These are phyloP conservation scores for Tiaroga cobitis DNA, from an alignment of 2,797 vertebrate genomes.

Conservation along the genomic window DNA sequence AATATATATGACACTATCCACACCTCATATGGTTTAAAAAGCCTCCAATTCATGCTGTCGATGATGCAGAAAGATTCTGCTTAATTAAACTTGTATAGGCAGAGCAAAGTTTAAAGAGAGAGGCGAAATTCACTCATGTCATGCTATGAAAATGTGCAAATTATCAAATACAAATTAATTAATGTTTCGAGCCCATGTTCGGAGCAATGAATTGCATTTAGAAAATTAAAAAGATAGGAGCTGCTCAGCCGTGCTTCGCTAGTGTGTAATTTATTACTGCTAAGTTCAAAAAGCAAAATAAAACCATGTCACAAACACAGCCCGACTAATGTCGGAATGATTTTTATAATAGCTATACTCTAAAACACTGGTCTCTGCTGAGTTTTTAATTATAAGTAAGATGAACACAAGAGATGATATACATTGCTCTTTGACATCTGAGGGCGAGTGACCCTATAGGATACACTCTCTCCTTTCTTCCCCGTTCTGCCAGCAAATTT, in stretches of 20 bases:
- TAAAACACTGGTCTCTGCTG: conserved; percentile 59
- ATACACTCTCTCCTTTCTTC: conserved; percentile 37
- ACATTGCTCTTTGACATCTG: conserved; percentile 44
- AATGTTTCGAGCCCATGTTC: conserved; percentile 75
- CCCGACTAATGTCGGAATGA: conserved; percentile 63
- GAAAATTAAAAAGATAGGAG: conserved; percentile 81
- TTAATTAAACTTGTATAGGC: conserved; percentile 81
- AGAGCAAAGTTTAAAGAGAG: conserved; percentile 75
- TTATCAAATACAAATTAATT: conserved; percentile 84
- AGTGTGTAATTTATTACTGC: conserved; percentile 70
- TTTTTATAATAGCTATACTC: conserved; percentile 67
- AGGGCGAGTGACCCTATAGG: conserved; percentile 54
- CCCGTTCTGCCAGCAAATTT: not conserved
- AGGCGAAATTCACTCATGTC: conserved; percentile 70
- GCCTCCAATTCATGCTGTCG: conserved; percentile 67
- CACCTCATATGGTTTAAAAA: conserved; percentile 51
- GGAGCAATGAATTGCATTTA: conserved; percentile 77
- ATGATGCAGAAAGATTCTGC: conserved; percentile 71
- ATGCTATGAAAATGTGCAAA: conserved; percentile 77
- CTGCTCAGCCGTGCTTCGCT: conserved; percentile 59
- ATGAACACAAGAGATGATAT: conserved; percentile 51
- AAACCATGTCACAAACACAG: conserved; percentile 66
- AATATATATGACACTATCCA: conserved; percentile 53
- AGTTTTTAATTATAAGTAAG: conserved; percentile 73
- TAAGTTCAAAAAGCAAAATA: conserved; percentile 69